Percentiles rank a stretch among this genome's conserved stretches.
Conservation (phyloP, 2,113 vertebrate species). For the Cyanoliseus patagonus region DNA sequence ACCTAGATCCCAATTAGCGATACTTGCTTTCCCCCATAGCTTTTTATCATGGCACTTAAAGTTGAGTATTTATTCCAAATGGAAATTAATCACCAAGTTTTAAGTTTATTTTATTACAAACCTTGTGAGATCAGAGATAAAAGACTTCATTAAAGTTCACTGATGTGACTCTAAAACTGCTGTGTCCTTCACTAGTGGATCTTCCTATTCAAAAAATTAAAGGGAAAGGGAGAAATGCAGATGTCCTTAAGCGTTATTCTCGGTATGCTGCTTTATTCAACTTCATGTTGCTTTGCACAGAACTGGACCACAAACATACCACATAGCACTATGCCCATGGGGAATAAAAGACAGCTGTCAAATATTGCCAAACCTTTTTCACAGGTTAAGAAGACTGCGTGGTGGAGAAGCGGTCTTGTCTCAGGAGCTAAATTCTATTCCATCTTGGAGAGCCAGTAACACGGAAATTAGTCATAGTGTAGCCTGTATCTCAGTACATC, state of each 20-base stretch:
- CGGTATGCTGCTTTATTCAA: not conserved
- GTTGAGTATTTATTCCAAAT: not conserved
- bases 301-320: not conserved
- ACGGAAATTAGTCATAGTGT: fast-evolving
- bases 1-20: not conserved
- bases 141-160: not conserved
- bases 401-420: not conserved
- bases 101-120: not conserved
- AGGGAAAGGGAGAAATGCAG: not conserved
- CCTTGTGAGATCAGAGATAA: not conserved
- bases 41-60: not conserved
- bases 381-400: not conserved
- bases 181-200: not conserved
- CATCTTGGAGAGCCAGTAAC: not conserved
- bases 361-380: not conserved
- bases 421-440: not conserved
- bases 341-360: not conserved
- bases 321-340: not conserved
- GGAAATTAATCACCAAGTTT: not conserved
- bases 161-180: not conserved
- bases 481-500: not conserved
- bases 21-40: not conserved
- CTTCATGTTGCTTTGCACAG: not conserved
- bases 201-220: not conserved
- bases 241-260: not conserved